Percentiles rank a stretch among this genome's conserved stretches.
Conservation (phyloP, 2,888 invertebrate species). For the Mongoloraphidia duomilia region DNA sequence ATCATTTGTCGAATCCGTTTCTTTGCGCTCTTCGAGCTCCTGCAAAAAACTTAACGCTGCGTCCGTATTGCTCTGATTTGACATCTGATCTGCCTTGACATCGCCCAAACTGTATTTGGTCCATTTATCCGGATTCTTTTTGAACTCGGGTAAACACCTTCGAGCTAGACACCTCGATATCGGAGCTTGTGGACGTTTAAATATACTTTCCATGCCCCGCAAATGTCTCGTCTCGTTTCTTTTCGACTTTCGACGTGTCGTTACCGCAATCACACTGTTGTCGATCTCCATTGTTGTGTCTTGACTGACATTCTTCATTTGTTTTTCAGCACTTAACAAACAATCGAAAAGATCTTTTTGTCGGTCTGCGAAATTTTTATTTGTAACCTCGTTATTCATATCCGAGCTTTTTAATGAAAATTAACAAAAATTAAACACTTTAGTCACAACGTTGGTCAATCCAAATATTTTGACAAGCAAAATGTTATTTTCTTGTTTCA, state of each 20-base stretch:
- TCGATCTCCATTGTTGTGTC: too few relatives aligned
- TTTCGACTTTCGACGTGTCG: constrained; percentile 11
- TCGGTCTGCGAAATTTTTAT: too few relatives aligned
- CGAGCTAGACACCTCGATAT: constrained; percentile 40
- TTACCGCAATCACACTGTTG: too few relatives aligned
- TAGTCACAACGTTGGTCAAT: too few relatives aligned
- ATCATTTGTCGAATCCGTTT: constrained; percentile 13
- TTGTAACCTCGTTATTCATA: too few relatives aligned
- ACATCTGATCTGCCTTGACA: constrained; percentile 60
- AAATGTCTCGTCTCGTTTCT: constrained; percentile 43
- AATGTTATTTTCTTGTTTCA: too few relatives aligned
- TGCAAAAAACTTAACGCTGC: constrained; percentile 65
- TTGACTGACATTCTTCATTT: constrained; percentile 4
- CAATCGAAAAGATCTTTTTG: not conserved
- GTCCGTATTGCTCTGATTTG: constrained; percentile 60
- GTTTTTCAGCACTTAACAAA: constrained; percentile 1
- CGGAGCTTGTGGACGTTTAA: constrained; percentile 57
- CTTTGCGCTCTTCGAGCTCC: constrained; percentile 44
- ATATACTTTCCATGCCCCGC: constrained; percentile 62
- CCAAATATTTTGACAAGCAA: too few relatives aligned
- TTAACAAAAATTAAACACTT: too few relatives aligned
- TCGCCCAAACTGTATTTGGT: constrained; percentile 65
- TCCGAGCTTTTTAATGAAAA: too few relatives aligned
- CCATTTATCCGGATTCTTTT: constrained; percentile 70
- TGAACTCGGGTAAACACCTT: constrained; percentile 35